Conservation (phyloP, 2,888 invertebrate genomes). For the Drosophila buzzatii region DNA sequence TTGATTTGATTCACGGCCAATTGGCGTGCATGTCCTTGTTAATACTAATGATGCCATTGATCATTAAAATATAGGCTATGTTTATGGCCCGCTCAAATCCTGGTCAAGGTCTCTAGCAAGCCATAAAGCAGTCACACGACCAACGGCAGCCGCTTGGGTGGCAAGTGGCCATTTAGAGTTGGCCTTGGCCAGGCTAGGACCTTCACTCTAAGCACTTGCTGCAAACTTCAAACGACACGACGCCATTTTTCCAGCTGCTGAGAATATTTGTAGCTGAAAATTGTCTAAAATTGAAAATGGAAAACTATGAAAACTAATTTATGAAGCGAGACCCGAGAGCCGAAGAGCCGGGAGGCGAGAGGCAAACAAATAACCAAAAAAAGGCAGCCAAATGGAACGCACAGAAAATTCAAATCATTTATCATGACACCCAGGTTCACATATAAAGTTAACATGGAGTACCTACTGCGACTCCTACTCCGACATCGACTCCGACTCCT, state of each 20-base stretch:
- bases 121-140: conserved; percentile 69
- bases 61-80: background rate
- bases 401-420: conserved; percentile 71
- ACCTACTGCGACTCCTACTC: conserved; percentile 14
- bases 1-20: conserved; percentile 11
- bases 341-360: conserved; percentile 6
- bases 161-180: conserved; percentile 28
- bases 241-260: conserved; percentile 59
- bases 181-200: conserved; percentile 30
- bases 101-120: conserved; percentile 44
- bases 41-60: conserved; percentile 10
- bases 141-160: conserved; percentile 68
- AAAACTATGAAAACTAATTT: conserved; percentile 66
- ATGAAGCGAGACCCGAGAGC: conserved; percentile 33
- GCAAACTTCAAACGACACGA: conserved; percentile 64
- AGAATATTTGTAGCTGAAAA: conserved; percentile 29
- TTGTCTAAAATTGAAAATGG: conserved; percentile 38
- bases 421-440: conserved; percentile 69
- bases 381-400: conserved; percentile 61
- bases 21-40: conserved; percentile 9
- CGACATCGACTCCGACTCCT: background rate
- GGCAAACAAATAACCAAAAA: conserved; percentile 21
- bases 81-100: conserved; percentile 7
- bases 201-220: conserved; percentile 40
- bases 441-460: conserved; percentile 44